Percentiles rank a stretch among this genome's conserved stretches.
Conservation (phyloP, 2,797 vertebrate species). For the Setipinna tenuifilis region DNA sequence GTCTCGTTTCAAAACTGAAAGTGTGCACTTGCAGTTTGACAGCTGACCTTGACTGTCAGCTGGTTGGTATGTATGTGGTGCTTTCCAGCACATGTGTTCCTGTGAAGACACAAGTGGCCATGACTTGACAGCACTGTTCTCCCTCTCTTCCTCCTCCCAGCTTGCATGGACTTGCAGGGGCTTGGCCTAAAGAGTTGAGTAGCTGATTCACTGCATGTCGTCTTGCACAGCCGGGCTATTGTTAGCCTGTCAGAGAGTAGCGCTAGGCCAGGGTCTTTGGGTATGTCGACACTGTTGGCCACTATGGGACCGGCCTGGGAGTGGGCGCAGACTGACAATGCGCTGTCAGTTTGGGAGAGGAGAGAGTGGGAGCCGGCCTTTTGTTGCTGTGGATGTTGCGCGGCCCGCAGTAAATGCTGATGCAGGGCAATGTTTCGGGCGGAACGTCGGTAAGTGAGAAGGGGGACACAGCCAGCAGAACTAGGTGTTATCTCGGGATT, state of each 20-base stretch:
- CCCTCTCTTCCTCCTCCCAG: neutral
- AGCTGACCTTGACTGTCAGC: neutral
- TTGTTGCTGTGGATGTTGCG: slow-evolving; percentile 44
- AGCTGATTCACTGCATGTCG: slow-evolving; percentile 25
- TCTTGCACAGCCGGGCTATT: slow-evolving; percentile 40
- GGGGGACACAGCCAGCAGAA: neutral
- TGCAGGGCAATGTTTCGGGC: neutral
- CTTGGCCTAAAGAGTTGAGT: neutral
- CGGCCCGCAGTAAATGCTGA: slow-evolving; percentile 37
- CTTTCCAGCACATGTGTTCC: neutral
- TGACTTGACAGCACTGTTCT: neutral
- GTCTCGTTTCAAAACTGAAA: neutral
- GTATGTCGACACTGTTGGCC: slow-evolving; percentile 13
- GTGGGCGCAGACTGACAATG: slow-evolving; percentile 27
- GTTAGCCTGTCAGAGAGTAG: slow-evolving; percentile 35
- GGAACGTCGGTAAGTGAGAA: neutral
- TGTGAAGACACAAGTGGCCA: neutral
- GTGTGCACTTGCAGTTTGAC: neutral
- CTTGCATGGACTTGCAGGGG: neutral
- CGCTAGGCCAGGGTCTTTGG: neutral
- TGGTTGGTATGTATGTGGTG: neutral
- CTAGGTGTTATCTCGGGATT: neutral
- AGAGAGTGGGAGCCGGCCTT: slow-evolving; percentile 41
- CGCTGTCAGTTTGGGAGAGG: slow-evolving; percentile 37
- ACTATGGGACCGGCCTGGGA: neutral